phyloP scores from a whole-genome alignment of 2,888 invertebrate genomes.

The Pelosia muscerda region DNA sequence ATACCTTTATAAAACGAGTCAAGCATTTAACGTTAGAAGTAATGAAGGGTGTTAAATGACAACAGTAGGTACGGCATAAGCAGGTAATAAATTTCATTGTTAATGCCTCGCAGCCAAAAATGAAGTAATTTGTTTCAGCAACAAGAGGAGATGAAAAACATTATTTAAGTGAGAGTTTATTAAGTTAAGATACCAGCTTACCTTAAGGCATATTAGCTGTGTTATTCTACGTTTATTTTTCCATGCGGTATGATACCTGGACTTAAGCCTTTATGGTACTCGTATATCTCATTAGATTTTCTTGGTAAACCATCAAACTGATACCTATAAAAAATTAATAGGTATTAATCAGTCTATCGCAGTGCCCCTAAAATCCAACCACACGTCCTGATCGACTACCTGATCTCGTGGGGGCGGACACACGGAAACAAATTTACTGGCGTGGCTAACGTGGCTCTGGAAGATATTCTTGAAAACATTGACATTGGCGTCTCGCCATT shows the following conservation, averaged over 20 bases:
- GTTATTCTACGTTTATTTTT: background rate
- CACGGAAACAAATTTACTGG: too few species aligned
- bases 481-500: too few species aligned
- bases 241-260: background rate
- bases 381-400: too few species aligned
- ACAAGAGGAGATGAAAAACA: constrained; percentile 83
- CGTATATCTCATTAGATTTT: background rate
- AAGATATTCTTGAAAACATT: too few species aligned
- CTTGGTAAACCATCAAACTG: too few species aligned
- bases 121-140: constrained; percentile 81
- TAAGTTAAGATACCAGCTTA: constrained; percentile 61
- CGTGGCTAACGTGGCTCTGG: too few species aligned
- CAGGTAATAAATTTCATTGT: constrained; percentile 79
- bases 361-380: too few species aligned
- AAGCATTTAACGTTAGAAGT: constrained; percentile 27
- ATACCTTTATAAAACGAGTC: constrained; percentile 13
- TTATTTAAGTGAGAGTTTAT: constrained; percentile 78
- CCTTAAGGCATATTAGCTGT: constrained; percentile 32
- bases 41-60: constrained; percentile 59
- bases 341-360: too few species aligned
- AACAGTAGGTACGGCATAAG: constrained; percentile 64
- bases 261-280: background rate
- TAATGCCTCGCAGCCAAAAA: constrained; percentile 77
- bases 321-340: too few species aligned
- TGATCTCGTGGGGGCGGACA: too few species aligned